Evolutionary conservation across 2,113 vertebrate genomes (phyloP).

Genomic region (Corythornis vintsioides): DNA sequence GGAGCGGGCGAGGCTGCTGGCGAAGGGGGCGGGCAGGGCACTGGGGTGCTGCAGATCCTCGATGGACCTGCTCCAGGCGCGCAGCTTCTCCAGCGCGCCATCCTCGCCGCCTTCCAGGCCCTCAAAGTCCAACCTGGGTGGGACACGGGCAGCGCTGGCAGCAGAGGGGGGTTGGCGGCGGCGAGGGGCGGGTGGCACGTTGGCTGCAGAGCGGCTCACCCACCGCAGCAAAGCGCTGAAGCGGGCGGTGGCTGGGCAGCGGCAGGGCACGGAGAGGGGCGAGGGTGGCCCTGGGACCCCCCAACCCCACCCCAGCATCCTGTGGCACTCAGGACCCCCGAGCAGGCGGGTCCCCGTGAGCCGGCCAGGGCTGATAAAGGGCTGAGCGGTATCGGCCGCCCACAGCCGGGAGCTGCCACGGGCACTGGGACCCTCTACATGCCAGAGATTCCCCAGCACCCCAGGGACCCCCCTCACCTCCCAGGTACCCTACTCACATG

Average conservation of each 20-base stretch:
- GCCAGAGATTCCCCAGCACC: background rate
- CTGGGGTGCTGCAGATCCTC: conserved; percentile 93
- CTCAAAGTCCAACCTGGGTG: conserved; percentile 94
- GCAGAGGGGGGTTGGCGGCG: background rate
- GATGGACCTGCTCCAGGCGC: conserved; percentile 95
- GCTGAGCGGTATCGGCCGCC: accelerated
- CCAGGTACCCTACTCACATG: conserved; percentile 84
- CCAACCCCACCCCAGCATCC: background rate
- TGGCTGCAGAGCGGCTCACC: background rate
- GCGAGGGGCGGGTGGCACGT: no score
- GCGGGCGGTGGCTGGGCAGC: background rate
- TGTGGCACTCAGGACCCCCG: accelerated
- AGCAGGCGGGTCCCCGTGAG: accelerated
- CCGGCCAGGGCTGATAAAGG: background rate
- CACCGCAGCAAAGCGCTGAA: conserved; percentile 11
- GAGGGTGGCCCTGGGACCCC: background rate
- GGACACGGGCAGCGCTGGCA: conserved; percentile 14
- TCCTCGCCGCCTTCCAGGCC: conserved; percentile 91
- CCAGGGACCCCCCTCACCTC: no score
- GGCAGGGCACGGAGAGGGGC: background rate
- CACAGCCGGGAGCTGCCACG: background rate
- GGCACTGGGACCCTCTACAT: accelerated
- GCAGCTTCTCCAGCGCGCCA: conserved; percentile 88
- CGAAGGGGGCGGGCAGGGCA: conserved; percentile 83
- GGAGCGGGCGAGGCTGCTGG: conserved; percentile 93